Base-by-base conservation (phyloP, 2,888 invertebrate genomes). In the Xylophagus ater region DNA sequence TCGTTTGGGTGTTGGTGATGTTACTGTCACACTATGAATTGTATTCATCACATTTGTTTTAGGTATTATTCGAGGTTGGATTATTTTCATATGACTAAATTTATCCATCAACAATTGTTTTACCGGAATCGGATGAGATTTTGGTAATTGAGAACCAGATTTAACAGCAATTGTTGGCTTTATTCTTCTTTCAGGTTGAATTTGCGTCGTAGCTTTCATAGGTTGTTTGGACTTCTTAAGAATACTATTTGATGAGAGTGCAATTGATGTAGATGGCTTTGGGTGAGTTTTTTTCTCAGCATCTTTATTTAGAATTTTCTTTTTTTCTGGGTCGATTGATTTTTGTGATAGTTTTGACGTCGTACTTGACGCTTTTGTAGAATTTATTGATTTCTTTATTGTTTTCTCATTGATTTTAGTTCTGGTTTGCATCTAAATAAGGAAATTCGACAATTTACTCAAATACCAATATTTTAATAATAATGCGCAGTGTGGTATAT, bases 21-120 rank as follows among this genome's bases (percentile, higher is more conserved):
- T 48, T 7, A 65, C 58, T 1, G 65, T 65, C 14, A 65, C 65
- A 51, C 59, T 65, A 21, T 62, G 61, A 34, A 56, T 55, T n/a
- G 57, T 55, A 43, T 56, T 58, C 51, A 61, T 51, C 20, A 61
- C 62, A 52, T 62, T 64, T 12, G 54, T 51, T 32, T 60, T 60
- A 2, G 38, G 28, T 35, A 44, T 31, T 15, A 25, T 7, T 4
- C 21, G 34, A 10, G 13, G 12, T 23, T 37, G 32, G 6, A 30
- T 17, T 6, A 21, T 21, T 9, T 40, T 34, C 9, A 29, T 8
- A 19, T 28, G 21, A 21, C 26, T 30, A 5, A 18, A 9, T 23
- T 19, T 29, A 10, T 14, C n/a, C 29, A 14, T 9, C 4, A 26
- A 37, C 41, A 47, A 34, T 53, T 42, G 46, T 40, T 34, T 32